These are phyloP conservation scores for Monopis laevigella DNA, from an alignment of 2,888 invertebrate genomes.

Conservation along the genomic window DNA sequence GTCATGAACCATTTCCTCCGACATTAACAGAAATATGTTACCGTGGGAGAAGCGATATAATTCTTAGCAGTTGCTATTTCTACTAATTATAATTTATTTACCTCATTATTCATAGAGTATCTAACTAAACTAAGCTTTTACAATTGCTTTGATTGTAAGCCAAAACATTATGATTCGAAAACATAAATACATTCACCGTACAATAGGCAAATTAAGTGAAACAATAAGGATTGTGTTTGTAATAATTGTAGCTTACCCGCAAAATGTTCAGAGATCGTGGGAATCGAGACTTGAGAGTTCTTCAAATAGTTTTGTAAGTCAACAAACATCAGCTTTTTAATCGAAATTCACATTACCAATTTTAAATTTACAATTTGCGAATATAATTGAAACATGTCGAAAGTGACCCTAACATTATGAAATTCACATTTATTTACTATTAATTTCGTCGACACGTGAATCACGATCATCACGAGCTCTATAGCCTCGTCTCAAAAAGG, in stretches of 20 bases:
- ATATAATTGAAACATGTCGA: conserved; percentile 11
- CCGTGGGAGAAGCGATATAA: conserved; percentile 4
- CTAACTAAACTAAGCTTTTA: conserved; percentile 6
- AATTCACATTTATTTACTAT: conserved; percentile 17
- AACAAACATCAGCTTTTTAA: not conserved
- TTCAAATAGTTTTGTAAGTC: conserved; percentile 4
- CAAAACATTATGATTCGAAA: conserved; percentile 40
- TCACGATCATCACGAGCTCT: conserved; percentile 44
- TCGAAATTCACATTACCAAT: not conserved
- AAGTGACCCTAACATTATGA: conserved; percentile 14
- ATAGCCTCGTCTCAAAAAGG: conserved; percentile 33
- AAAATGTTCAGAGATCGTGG: conserved; percentile 53
- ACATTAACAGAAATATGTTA: not conserved
- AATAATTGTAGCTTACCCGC: conserved; percentile 51
- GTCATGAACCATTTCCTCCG: not conserved
- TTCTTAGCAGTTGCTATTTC: conserved; percentile 3
- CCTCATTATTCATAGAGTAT: not conserved
- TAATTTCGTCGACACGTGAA: conserved; percentile 26
- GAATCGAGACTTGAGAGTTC: conserved; percentile 37
- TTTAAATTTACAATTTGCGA: not conserved
- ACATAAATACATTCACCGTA: conserved; percentile 52
- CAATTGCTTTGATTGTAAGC: conserved; percentile 19
- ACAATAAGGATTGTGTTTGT: conserved; percentile 62
- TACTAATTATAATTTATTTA: conserved; percentile 1
- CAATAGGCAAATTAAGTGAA: conserved; percentile 63